phyloP scores from a whole-genome alignment of 2,888 invertebrate genomes.

The Antitype chi region DNA sequence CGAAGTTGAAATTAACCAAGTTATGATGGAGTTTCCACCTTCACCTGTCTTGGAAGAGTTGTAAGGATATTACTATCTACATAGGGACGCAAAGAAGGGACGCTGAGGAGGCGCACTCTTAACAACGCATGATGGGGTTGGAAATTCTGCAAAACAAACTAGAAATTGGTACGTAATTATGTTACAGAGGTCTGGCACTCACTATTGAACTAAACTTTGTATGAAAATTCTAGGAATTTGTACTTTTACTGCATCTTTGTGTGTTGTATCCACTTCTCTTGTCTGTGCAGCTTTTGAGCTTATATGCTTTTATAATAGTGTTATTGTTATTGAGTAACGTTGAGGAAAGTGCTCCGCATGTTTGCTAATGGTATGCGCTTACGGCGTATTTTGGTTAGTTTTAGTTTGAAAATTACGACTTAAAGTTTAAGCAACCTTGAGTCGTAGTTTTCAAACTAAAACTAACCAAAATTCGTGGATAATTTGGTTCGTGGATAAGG shows the following conservation, averaged over 20 bases:
- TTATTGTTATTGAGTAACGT: constrained; percentile 37
- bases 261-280: not conserved
- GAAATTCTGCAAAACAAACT: not conserved
- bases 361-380: constrained; percentile 44
- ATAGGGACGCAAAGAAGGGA: not conserved
- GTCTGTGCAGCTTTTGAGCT: constrained; percentile 17
- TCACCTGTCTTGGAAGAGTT: constrained; percentile 44
- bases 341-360: constrained; percentile 38
- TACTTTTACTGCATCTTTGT: not conserved
- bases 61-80: constrained; percentile 39
- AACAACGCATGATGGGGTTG: not conserved
- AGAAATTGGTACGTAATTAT: not conserved
- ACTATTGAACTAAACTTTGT: not conserved
- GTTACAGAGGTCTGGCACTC: not conserved
- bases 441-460: too few relatives aligned
- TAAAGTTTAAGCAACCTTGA: too few relatives aligned
- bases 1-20: constrained; percentile 34
- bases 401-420: constrained; percentile 16
- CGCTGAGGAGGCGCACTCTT: constrained; percentile 13
- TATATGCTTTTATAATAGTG: constrained; percentile 6
- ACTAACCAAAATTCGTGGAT: too few relatives aligned
- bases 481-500: not conserved
- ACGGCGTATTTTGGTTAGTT: constrained; percentile 16
- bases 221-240: not conserved
- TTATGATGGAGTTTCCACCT: constrained; percentile 40